Evolutionary conservation across 2,888 invertebrate species (phyloP), one percentile per base, ranked within the genome.

Genomic region (Drosophila nr. fundita): DNA sequence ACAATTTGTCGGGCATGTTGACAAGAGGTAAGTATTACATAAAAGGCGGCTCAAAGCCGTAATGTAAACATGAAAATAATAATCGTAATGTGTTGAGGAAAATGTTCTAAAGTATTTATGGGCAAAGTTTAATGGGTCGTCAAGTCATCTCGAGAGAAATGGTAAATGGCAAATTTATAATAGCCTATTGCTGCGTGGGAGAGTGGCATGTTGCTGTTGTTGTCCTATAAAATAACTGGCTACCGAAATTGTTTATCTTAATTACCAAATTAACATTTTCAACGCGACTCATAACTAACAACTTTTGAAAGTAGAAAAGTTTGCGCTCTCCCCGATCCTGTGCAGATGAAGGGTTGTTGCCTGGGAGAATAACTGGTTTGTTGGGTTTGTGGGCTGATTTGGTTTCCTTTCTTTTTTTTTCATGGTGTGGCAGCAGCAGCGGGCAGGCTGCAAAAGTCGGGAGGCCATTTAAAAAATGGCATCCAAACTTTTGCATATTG

Each of bases 221-320:
- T 30, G 42, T 11, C 40, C 42, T 71, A 82, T 84, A 76, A 89
- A 72, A 84, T 78, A 89, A 86, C 81, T 86, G 80, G 67, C 69
- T 80, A 73, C 76, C 76, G 74, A 86, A 88, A 90, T 90, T 86
- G 89, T 89, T 90, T 90, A 84, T 87, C 90, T 87, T 87, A 90
- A 87, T 87, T 90, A 87, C 87, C 90, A 89, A 87, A 90, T 90
- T 87, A 89, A 78, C 90, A 90, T 90, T 84, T 89, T 82, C 87
- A 87, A 52, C 78, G 76, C 89, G 68, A 73, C 65, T 76, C 80
- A 45, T 49, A 73, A 79, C 76, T 69, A 54, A 65, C 79, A 89
- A 84, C 60, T 89, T 89, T 73, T 24, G 61, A 74, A 78, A 67
- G 67, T 75, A 73, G 66, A 60, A 87, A 83, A 64, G 71, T 80